phyloP scores from a whole-genome alignment of 2,888 invertebrate genomes.

The Orchesellides sinensis region DNA sequence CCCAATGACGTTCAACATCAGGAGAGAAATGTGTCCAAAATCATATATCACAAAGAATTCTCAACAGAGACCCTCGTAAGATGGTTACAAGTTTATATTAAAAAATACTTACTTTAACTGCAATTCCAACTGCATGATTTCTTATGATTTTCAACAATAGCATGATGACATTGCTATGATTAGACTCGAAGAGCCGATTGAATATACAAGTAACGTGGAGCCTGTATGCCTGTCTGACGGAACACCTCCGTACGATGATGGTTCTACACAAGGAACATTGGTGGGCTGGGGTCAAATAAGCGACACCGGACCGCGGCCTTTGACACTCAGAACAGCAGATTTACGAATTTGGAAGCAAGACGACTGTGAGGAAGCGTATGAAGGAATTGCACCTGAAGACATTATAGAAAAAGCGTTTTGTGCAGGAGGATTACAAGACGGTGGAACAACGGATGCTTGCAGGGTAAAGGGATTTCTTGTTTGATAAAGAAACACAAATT shows the following conservation, averaged over 20 bases:
- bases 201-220: slow-evolving; percentile 84
- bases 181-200: slow-evolving; percentile 86
- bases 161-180: slow-evolving; percentile 80
- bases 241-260: slow-evolving; percentile 78
- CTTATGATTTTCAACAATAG: slow-evolving; percentile 10
- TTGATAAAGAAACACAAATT: too few relatives aligned
- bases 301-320: slow-evolving; percentile 23
- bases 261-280: slow-evolving; percentile 79
- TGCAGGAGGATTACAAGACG: slow-evolving; percentile 56
- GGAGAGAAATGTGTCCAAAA: slow-evolving; percentile 87
- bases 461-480: too few relatives aligned
- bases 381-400: slow-evolving; percentile 60
- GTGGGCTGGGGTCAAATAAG: slow-evolving; percentile 60
- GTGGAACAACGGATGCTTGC: slow-evolving; percentile 57
- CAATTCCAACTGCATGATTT: too few relatives aligned
- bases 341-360: slow-evolving; percentile 62
- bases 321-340: slow-evolving; percentile 53
- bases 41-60: slow-evolving; percentile 91
- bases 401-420: slow-evolving; percentile 61
- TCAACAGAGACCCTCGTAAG: slow-evolving; percentile 88
- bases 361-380: slow-evolving; percentile 61
- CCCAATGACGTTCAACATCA: slow-evolving; percentile 80
- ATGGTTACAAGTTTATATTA: background rate
- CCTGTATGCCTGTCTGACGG: slow-evolving; percentile 83
- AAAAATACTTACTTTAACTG: too few relatives aligned